Conservation (phyloP, 2,113 vertebrate species). For the Pristiophorus japonicus region DNA sequence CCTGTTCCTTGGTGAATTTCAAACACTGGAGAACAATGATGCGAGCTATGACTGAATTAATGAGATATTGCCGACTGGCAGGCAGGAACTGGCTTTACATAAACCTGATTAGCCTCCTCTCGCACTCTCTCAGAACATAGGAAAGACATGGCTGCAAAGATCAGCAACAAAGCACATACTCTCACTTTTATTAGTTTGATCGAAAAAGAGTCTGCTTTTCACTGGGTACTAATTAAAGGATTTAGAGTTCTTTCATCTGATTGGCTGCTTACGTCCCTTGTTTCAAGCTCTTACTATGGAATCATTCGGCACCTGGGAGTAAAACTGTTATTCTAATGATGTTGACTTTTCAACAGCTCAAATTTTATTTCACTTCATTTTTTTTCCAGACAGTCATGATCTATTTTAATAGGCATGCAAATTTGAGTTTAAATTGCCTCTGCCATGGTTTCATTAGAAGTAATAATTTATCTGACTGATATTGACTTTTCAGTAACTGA, state of each 20-base stretch:
- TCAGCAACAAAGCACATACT: slow-evolving; percentile 69
- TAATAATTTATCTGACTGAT: slow-evolving; percentile 24
- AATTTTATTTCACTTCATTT: slow-evolving; percentile 50
- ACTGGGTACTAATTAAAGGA: slow-evolving; percentile 88
- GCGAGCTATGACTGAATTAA: slow-evolving; percentile 76
- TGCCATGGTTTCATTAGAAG: slow-evolving; percentile 23
- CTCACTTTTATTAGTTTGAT: slow-evolving; percentile 83
- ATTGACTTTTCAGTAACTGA: slow-evolving; percentile 37
- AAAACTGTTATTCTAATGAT: slow-evolving; percentile 68
- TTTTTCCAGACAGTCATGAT: slow-evolving; percentile 48
- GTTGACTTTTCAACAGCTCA: slow-evolving; percentile 67
- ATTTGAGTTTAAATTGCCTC: slow-evolving; percentile 50
- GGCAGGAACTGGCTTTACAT: slow-evolving; percentile 70
- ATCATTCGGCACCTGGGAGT: slow-evolving; percentile 57
- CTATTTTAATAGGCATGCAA: slow-evolving; percentile 71
- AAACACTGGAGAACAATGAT: slow-evolving; percentile 79
- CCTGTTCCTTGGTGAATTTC: slow-evolving; percentile 82
- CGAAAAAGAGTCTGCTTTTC: slow-evolving; percentile 80
- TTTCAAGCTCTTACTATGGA: slow-evolving; percentile 50
- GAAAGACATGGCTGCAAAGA: slow-evolving; percentile 48
- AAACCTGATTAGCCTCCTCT: slow-evolving; percentile 71
- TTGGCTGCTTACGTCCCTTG: slow-evolving; percentile 57
- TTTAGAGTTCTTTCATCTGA: slow-evolving; percentile 72
- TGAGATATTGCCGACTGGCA: slow-evolving; percentile 70
- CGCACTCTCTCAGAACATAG: slow-evolving; percentile 50